Base-by-base conservation (phyloP, 1,140 invertebrate species). In the Magallana gigas region DNA sequence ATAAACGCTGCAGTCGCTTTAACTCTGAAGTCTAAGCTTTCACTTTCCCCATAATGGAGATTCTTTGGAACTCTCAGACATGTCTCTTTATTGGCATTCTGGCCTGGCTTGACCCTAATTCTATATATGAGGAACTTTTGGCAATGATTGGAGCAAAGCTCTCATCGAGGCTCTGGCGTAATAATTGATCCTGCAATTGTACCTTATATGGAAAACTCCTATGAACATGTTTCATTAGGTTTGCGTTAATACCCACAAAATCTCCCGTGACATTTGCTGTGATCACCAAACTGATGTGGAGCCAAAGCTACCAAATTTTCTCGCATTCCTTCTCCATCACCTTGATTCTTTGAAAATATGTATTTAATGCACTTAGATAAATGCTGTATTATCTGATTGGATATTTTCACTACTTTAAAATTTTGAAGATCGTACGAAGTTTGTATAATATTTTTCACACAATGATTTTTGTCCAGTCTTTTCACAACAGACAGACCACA, bases 301-400 rank as follows among this genome's bases (percentile, higher is more conserved):
- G 87, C 82, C 14, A 88, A 57, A 6, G 85, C 89, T 48, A 85
- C 29, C 8, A 90, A 57, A 84, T 90, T 90, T 76, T 87, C 76
- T 76, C 71, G 57, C 56, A 90, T 23, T 14, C 56, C 85, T 11
- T 86, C 87, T 85, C 8, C 8, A n/a, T 88, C 57, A 29, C 82
- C 86, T 87, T 88, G 87, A 71, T 90, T 88, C 82, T 86, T 90
- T 12, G 89, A 58, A 83, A 90, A 90, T 23, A 83, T 83, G 85
- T 90, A 90, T 62, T 88, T 87, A 5, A 90, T 59, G 57, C 85
- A 87, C 83, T 90, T 90, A 16, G 60, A 29, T n/a, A 90, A 76
- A 84, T 88, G 87, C 23, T 57, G 57, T 56, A 90, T 90, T 6
- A 86, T 71, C n/a, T 76, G 83, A 81, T 81, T 88, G 83, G 82